These are phyloP conservation scores for Pseudomugil tenellus DNA, from an alignment of 2,797 vertebrate species.

Conservation along the genomic window DNA sequence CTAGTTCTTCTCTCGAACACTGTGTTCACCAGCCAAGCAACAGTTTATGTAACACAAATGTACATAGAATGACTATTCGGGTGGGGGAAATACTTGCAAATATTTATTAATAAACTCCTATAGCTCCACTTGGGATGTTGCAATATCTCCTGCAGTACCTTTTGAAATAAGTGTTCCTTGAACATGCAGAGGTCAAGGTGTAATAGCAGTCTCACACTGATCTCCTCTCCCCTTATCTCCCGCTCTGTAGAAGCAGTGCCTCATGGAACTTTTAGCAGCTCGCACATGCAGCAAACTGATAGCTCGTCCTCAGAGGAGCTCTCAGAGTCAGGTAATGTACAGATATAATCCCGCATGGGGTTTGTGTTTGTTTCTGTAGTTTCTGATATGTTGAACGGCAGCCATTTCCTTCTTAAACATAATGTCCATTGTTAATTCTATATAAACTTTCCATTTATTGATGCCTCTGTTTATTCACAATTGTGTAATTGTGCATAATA, in stretches of 20 bases:
- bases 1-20: neutral
- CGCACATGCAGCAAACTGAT: constrained; percentile 60
- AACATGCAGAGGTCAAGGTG: constrained; percentile 27
- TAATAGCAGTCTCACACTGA: constrained; percentile 2
- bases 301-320: constrained; percentile 74
- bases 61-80: neutral
- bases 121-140: neutral
- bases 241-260: constrained; percentile 60
- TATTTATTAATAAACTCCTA: neutral
- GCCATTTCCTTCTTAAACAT: neutral
- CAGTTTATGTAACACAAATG: neutral
- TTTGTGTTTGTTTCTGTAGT: neutral
- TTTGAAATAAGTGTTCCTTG: neutral
- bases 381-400: too few species aligned
- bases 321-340: constrained; percentile 63
- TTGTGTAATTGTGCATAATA: neutral
- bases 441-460: neutral
- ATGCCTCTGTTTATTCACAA: neutral
- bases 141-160: neutral
- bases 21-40: neutral
- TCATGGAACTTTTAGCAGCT: constrained; percentile 45
- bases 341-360: neutral
- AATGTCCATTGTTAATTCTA: neutral
- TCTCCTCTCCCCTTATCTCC: neutral
- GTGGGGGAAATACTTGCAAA: neutral